Evolutionary conservation across 2,797 vertebrate species (phyloP), one percentile per base, ranked within the genome.

Genomic region (Phaenicophaeus curvirostris): DNA sequence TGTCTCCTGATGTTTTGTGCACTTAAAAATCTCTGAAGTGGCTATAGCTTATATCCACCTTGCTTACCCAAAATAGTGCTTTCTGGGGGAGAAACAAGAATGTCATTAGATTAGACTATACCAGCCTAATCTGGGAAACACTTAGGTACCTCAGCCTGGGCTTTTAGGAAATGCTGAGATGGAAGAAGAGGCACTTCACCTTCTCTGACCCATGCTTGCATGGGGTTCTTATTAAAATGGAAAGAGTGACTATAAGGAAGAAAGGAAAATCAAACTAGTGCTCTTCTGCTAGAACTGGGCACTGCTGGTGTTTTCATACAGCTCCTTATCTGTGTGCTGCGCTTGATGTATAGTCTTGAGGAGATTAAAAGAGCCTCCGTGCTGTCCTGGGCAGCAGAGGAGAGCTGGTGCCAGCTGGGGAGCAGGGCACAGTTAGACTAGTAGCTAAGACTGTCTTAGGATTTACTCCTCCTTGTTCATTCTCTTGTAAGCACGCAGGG

Each of bases 381-480:
- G 68, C 51, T 76, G 33, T 66, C 59, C 48, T 4, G 1, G 59
- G 84, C 55, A 58, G 71, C 58, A 23, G n/a, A 78, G 71, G 58
- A 66, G 74, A 72, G 58, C 75, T 59, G 33, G 7, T 67, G 62
- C 31, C n/a, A 50, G 53, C 66, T 0, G 0, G 85, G 50, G 21
- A 48, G 33, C 59, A 57, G 66, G 66, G 46, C 48, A 73, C 1
- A 16, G 37, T 19, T 61, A 54, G 37, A 72, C 31, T 68, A 39
- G 27, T 65, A 95, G 35, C 73, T 91, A 24, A 82, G 63, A 18
- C 39, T 62, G 25, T 65, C 23, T 90, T 73, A 25, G 76, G 83
- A 87, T 93, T 94, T 91, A 59, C 63, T 87, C 31, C 33, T 37
- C 25, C 46, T 87, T 46, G 10, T 68, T 87, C 2, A 0, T 73